Base-by-base conservation (phyloP, 2,797 vertebrate species). In the Psittacula derbiana region DNA sequence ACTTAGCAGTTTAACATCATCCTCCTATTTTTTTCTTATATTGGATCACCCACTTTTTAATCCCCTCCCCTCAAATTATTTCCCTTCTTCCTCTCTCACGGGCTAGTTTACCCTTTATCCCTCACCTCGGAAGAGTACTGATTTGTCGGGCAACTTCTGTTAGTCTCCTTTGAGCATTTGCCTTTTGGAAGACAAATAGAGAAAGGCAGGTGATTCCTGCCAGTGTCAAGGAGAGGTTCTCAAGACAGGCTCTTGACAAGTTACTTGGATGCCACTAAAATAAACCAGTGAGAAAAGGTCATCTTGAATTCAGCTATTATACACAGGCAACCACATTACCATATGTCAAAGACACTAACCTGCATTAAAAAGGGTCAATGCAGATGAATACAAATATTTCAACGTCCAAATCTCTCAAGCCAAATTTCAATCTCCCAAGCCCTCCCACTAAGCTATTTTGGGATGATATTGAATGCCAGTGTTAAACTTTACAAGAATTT, bases 121-220 rank as follows among this genome's bases (percentile, higher is more conserved):
- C 46, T 92, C 53, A 23, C 16, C 30, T 80, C 1, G 0, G 19
- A 81, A 28, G 58, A 79, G 13, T 18, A 46, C 27, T 93, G 62
- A 70, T 72, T 43, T 93, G 74, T 70, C 5, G 2, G 78, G 87
- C 71, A 93, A 40, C 25, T 82, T 66, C 74, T 91, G 41, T 55
- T 72, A 80, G 52, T 44, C 36, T 57, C 67, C 57, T 80, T 79
- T 80, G 82, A 55, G 52, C 31, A 27, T 64, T 65, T 58, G 55
- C n/a, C 70, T 93, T 83, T 62, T 60, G 55, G 40, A 83, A 75
- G 55, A 88, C 41, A 89, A 95, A 95, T 43, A 88, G 78, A 71
- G 61, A 64, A 90, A 93, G 58, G 80, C 82, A 88, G 53, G 23
- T 72, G 87, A 72, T 72, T 66, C 60, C 66, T 93, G 66, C 64